Evolutionary conservation across 2,797 vertebrate species (phyloP).

Genomic region (Microchirus variegatus): DNA sequence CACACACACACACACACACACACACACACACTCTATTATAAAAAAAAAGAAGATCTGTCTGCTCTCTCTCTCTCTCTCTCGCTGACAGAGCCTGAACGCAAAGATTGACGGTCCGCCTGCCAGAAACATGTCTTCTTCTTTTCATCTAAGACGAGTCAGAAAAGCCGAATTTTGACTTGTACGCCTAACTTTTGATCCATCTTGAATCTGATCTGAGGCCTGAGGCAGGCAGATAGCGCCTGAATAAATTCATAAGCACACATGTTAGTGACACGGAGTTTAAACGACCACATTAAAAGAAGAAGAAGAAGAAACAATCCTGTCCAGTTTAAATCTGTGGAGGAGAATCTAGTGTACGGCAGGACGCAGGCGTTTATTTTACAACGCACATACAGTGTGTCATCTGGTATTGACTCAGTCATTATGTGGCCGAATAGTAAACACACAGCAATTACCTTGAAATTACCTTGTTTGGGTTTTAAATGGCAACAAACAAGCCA

Average conservation of each 20-base stretch:
- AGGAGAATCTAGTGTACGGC: constrained; percentile 53
- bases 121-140: constrained; percentile 11
- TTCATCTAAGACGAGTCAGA: constrained; percentile 1
- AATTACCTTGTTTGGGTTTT: constrained; percentile 77
- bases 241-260: constrained; percentile 13
- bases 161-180: constrained; percentile 9
- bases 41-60: constrained; percentile 4
- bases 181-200: background rate
- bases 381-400: constrained; percentile 67
- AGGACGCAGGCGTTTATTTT: constrained; percentile 68
- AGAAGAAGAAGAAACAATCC: constrained; percentile 7
- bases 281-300: constrained; percentile 22
- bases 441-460: constrained; percentile 68
- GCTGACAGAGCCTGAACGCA: constrained; percentile 26
- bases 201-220: constrained; percentile 9
- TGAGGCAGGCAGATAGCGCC: constrained; percentile 4
- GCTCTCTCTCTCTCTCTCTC: constrained; percentile 11
- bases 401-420: constrained; percentile 65
- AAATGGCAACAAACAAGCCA: constrained; percentile 66
- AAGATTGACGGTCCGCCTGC: constrained; percentile 15
- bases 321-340: constrained; percentile 13
- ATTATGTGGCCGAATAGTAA: constrained; percentile 72
- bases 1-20: too few relatives aligned
- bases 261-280: constrained; percentile 15
- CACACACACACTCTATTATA: too few relatives aligned